phyloP scores from a whole-genome alignment of 2,113 vertebrate species.

The Hucho hucho region DNA sequence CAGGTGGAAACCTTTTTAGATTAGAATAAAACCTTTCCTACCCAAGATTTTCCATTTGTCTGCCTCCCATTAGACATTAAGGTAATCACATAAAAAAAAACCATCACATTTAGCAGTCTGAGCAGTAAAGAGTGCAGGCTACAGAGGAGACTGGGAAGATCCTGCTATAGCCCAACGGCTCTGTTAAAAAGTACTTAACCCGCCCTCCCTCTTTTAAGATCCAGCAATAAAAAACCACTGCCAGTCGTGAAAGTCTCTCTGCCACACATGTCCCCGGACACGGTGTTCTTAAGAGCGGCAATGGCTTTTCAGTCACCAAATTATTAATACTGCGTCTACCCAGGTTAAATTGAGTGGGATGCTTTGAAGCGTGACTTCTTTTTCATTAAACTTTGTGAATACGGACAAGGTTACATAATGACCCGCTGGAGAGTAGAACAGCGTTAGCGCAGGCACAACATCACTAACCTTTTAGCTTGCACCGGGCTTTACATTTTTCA shows the following conservation, averaged over 20 bases:
- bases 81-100: not conserved
- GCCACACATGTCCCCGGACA: conserved; percentile 34
- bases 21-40: too few species aligned
- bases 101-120: not conserved
- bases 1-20: too few species aligned
- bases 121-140: not conserved
- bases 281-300: conserved; percentile 27
- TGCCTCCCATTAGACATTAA: too few species aligned
- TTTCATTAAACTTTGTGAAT: conserved; percentile 68
- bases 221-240: conserved; percentile 23
- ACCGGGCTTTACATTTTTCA: conserved; percentile 70
- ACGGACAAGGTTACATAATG: conserved; percentile 73
- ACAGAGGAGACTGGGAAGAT: not conserved
- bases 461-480: conserved; percentile 69
- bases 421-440: conserved; percentile 61
- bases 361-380: conserved; percentile 50
- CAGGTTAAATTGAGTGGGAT: conserved; percentile 69
- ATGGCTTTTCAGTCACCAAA: conserved; percentile 44
- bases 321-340: conserved; percentile 60
- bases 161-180: conserved; percentile 7
- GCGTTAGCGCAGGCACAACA: conserved; percentile 45
- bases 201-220: conserved; percentile 5
- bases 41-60: too few species aligned
- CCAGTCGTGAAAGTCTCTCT: conserved; percentile 18
- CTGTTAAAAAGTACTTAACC: conserved; percentile 1